These are phyloP conservation scores for Arion vulgaris DNA, from an alignment of 1,140 invertebrate genomes.

Conservation along the genomic window DNA sequence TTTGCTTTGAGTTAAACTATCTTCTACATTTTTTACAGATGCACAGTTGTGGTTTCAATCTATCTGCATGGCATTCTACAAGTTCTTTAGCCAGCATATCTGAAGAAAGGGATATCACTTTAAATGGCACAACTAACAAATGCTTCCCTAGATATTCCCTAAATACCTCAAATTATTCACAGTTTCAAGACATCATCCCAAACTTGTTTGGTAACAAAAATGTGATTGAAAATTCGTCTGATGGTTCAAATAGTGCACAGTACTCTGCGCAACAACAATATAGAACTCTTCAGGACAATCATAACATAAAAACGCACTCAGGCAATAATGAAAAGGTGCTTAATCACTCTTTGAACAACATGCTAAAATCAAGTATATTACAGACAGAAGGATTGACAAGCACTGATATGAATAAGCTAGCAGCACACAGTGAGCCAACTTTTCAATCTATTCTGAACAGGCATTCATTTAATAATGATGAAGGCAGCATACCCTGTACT, in stretches of 20 bases:
- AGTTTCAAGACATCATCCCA: too few species aligned
- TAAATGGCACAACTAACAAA: neutral
- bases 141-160: neutral
- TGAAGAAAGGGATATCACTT: neutral
- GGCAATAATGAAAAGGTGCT: neutral
- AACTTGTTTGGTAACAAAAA: neutral
- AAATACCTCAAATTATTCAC: neutral
- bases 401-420: neutral
- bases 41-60: neutral
- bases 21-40: conserved; percentile 13
- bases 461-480: neutral
- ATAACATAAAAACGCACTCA: neutral
- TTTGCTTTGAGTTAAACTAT: too few species aligned
- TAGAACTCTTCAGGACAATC: neutral
- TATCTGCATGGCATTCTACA: neutral
- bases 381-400: neutral
- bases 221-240: neutral
- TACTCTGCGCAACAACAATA: neutral
- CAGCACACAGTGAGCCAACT: neutral
- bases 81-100: conserved; percentile 21
- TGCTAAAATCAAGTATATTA: neutral
- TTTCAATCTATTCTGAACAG: neutral
- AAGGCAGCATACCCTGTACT: neutral
- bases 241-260: neutral
- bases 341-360: neutral